Base-by-base conservation (phyloP, 1,140 invertebrate species). In the Danaus melanippus region DNA sequence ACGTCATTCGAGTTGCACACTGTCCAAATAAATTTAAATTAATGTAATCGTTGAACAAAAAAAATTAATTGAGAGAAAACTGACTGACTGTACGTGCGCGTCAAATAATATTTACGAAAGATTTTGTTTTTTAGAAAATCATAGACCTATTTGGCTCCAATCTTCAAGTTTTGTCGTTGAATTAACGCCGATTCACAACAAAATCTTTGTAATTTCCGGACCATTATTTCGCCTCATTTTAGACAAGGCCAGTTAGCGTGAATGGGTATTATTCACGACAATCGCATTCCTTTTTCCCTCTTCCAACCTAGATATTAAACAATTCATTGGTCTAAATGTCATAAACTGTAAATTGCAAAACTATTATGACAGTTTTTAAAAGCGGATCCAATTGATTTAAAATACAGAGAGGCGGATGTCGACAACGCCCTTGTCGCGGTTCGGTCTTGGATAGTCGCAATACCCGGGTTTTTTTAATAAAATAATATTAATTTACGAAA, bases 341-440 rank as follows among this genome's bases (percentile, higher is more conserved):
- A 70, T 76, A 74, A 67, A 79, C 74, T 64, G 60, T 53, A 66
- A 51, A 67, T 71, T 69, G 53, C 66, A 50, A 64, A 68, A 72
- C 56, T 42, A 53, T 59, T 65, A 70, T 74, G 73, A 75, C 68
- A 70, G 64, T 74, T 71, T 15, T 73, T 72, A 78, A 76, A 78
- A 78, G 77, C 82, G 76, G 64, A 79, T 80, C 79, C 61, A 82
- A 85, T 85, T 75, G 74, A 77, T 77, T 79, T 69, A 43, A 57
- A 65, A 67, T 70, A 68, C 62, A 50, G 60, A 58, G 56, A 79
- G 69, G 74, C 76, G 76, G 75, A 81, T 80, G 68, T 79, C 70
- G 78, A 66, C 69, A 79, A 78, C 74, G 74, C 78, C 81, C 78
- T 85, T 83, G 77, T 71, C 68, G 63, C 55, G 45, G 61, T 67